Base-by-base conservation (phyloP, 2,113 vertebrate species). In the Pterocles burchelli region DNA sequence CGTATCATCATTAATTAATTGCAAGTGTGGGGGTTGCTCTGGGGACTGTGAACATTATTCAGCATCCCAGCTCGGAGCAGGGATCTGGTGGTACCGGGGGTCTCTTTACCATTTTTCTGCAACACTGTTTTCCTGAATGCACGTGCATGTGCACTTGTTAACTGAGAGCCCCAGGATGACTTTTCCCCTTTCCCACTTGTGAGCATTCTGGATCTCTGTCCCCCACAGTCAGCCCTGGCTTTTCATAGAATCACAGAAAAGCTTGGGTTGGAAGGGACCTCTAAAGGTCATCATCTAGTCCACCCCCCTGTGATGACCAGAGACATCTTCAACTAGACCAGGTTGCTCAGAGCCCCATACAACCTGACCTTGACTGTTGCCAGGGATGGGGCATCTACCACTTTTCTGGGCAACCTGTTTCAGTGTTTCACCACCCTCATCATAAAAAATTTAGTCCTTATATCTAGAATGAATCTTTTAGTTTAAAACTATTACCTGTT, bases 81-180 rank as follows among this genome's bases (percentile, higher is more conserved):
- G 49, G 46, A 51, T 36, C 26, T 92, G 22, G 33, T 68, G 62
- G 15, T 62, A 34, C 13, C 18, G 16, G 13, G 1, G 28, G 5
- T 43, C 20, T 75, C 43, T 85, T 59, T 52, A 13, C 17, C 81
- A 4, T 34, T 66, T 76, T 85, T 21, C 24, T 58, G 31, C 63
- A 91, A 55, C 49, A 67, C 4, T 21, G 17, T 46, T 77, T 77
- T 95, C 38, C 31, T 63, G 63, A 59, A 34, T 15, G 25, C 28
- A 19, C 0, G 0, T 45, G 9, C 13, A 1, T 29, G 17, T n/a
- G 4, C 62, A 9, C 31, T 6, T 19, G n/a, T 51, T 89, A 71
- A 36, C 34, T 1, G 14, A 52, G 41, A 87, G 18, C 11, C 22
- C 28, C 0, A 0, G 12, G 18, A 38, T 41, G 33, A 36, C 62